Evolutionary conservation across 2,113 vertebrate genomes (phyloP), one percentile per base, ranked within the genome.

Genomic region (Nymphicus hollandicus): DNA sequence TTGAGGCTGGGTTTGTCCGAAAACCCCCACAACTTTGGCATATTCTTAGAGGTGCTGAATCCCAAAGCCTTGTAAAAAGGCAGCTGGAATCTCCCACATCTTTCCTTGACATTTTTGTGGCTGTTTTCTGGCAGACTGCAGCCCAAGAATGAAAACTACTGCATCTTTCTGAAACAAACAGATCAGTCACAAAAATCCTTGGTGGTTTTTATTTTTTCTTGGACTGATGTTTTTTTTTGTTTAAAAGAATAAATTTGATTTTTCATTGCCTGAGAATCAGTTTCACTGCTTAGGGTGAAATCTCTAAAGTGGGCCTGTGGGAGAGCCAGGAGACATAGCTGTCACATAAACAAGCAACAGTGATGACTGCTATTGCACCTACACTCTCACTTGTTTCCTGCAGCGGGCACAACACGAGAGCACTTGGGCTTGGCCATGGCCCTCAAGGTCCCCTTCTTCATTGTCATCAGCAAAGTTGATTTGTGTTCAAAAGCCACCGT

Each of bases 401-500:
- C 96, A 99, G 99, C 98, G 28, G 99, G 99, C 72, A 99, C 99
- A 41, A 99, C 99, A 1, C 97, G 99, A 79, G 99, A 99, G 96
- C 99, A 99, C 97, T 98, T 99, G 55, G 99, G 99, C 49, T 97
- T 99, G 74, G 99, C 99, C 70, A 98, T 99, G 98, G 99, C 99
- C 52, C 98, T 99, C 94, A 99, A 99, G 96, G 99, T 99, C 72
- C 99, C 99, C 86, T 99, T 99, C 98, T 99, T 99, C 98, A 98
- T 99, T 39, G 99, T 99, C 93, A 97, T 99, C 97, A 99, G 99
- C 97, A 99, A 99, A 96, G 98, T 99, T 82, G 99, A 99, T 97
- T 97, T 99, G 82, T 99, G 99, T 82, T 98, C 98, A 4, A 98
- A 98, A 87, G 98, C 98, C 96, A 99, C 99, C 0, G 99, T 99